Evolutionary conservation across 2,888 invertebrate genomes (phyloP).

Genomic region (Pediacus dermestoides): DNA sequence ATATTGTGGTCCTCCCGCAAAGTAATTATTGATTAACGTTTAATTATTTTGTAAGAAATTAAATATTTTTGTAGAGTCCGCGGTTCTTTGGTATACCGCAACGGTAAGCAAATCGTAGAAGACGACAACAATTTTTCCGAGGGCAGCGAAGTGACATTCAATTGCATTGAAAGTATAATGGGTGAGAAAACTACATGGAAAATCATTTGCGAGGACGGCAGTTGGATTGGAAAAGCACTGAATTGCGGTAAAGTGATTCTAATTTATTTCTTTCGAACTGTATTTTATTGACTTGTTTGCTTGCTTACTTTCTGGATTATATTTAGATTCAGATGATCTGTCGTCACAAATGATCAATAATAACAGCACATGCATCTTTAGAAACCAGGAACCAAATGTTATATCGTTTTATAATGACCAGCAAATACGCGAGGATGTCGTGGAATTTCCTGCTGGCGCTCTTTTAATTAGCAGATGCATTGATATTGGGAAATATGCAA

Average conservation of each 20-base stretch:
- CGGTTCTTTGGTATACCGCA: slow-evolving; percentile 73
- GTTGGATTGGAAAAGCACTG: slow-evolving; percentile 77
- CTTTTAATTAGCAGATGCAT: slow-evolving; percentile 62
- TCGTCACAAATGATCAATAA: slow-evolving; percentile 36
- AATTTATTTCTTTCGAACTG: slow-evolving; percentile 9
- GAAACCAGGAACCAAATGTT: slow-evolving; percentile 74
- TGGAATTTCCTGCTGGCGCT: slow-evolving; percentile 74
- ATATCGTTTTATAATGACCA: slow-evolving; percentile 79
- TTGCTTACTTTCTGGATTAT: too few relatives aligned
- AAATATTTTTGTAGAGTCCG: slow-evolving; percentile 56
- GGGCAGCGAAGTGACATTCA: slow-evolving; percentile 78
- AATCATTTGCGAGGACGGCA: slow-evolving; percentile 78
- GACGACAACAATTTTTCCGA: slow-evolving; percentile 70
- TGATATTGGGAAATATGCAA: slow-evolving; percentile 82
- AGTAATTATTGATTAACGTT: slow-evolving; percentile 45
- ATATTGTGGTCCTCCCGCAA: slow-evolving; percentile 65
- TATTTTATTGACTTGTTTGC: slow-evolving; percentile 3
- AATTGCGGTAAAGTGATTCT: slow-evolving; percentile 64
- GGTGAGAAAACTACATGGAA: slow-evolving; percentile 83
- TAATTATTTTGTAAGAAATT: slow-evolving; percentile 1
- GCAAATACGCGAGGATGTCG: slow-evolving; percentile 69
- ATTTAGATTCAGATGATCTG: slow-evolving; percentile 43
- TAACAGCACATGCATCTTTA: slow-evolving; percentile 73
- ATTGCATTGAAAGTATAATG: slow-evolving; percentile 77
- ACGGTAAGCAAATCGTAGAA: slow-evolving; percentile 65